phyloP scores from a whole-genome alignment of 2,113 vertebrate genomes.

The Bos javanicus region DNA sequence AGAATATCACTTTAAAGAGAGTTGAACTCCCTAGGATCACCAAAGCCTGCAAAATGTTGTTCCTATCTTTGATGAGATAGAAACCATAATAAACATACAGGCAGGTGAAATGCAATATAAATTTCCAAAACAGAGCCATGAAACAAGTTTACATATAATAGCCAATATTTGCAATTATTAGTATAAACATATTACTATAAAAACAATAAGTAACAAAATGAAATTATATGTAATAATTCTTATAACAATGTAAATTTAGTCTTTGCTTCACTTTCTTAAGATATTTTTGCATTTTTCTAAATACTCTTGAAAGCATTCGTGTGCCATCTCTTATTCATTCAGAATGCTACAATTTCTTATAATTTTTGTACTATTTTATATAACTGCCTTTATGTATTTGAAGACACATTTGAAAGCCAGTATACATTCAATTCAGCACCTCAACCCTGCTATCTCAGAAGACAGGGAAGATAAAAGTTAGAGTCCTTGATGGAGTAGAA shows the following conservation, averaged over 20 bases:
- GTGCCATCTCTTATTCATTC: not conserved
- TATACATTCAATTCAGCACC: not conserved
- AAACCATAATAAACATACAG: not conserved
- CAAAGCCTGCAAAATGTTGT: not conserved
- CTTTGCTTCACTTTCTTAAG: not conserved
- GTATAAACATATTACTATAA: not conserved
- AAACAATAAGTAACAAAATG: not conserved
- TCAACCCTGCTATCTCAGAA: not conserved
- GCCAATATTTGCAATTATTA: not conserved
- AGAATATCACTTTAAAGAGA: slow-evolving; percentile 21
- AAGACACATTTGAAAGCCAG: slow-evolving; percentile 15
- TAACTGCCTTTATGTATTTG: not conserved
- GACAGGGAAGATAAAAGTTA: not conserved
- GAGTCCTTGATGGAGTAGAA: not conserved
- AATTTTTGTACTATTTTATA: not conserved
- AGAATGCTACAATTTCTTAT: not conserved
- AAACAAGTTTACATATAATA: not conserved
- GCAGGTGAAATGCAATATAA: not conserved
- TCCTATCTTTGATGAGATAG: not conserved
- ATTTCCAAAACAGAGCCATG: not conserved
- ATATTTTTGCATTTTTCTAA: slow-evolving; percentile 8
- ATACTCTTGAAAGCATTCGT: slow-evolving; percentile 11
- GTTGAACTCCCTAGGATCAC: not conserved
- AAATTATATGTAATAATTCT: not conserved
- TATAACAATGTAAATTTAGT: not conserved